Base-by-base conservation (phyloP, 2,113 vertebrate species). In the Puntigrus tetrazona region DNA sequence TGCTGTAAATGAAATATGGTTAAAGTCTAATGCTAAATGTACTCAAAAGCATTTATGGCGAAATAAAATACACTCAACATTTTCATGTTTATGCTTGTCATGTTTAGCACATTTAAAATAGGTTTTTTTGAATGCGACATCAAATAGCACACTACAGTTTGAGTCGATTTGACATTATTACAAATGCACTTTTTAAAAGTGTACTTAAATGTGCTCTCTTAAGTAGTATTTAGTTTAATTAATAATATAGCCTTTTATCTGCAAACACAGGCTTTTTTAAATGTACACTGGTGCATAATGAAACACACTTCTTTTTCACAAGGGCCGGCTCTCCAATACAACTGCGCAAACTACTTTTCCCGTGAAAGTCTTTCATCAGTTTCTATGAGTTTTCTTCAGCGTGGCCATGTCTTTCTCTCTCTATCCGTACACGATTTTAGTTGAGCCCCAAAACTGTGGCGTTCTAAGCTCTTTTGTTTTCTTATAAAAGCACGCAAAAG, bases 301-400 rank as follows among this genome's bases (percentile, higher is more conserved):
- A 72, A 43, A n/a, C 69, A 25, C 36, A 25, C 2, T 72, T 43
- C 38, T 25, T 43, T 72, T 73, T 43, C 38, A 73, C 38, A 43
- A 43, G 69, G 69, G 38, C 38, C 14, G 81, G 72, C 34, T 86
- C 70, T 43, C 18, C 50, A 47, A 50, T 43, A 52, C 57, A 8
- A 57, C 59, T 9, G 70, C 20, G 67, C 20, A 67, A 80, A 55
- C 50, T n/a, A 20, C 41, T 67, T 25, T 65, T 73, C 59, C 36
- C 50, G 41, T 77, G 34, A 78, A 7, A 7, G 36, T 45, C 52
- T 50, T 70, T 25, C 50, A 72, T 55, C 81, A 18, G n/a, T 29
- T 55, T n/a, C 52, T 55, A 55, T 7, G 8, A n/a, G 22, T 38
- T 59, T 38, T 29, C 25, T 55, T 78, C 31, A 61, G 41, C n/a